Percentiles rank a stretch among this genome's conserved stretches.
Conservation (phyloP, 2,113 vertebrate genomes). For the Salvelinus namaycush region DNA sequence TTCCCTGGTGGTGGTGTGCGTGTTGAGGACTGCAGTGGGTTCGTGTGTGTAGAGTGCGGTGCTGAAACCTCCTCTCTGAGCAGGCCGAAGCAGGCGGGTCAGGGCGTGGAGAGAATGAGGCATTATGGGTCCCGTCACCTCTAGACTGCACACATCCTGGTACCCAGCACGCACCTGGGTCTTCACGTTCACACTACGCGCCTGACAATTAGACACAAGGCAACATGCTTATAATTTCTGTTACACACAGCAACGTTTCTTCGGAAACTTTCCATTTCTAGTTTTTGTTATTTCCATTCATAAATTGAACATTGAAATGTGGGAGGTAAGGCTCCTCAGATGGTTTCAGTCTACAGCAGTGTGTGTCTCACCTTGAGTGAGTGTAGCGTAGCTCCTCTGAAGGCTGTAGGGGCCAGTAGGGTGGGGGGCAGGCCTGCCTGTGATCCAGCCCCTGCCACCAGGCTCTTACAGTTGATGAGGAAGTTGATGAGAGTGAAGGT, state of each 20-base stretch:
- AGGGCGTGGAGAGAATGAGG: constrained; percentile 83
- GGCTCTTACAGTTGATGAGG: constrained; percentile 88
- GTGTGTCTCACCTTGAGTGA: constrained; percentile 81
- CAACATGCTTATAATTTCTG: too few species aligned
- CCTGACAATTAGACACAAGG: constrained; percentile 60
- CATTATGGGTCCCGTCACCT: constrained; percentile 86
- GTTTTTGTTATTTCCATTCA: too few species aligned
- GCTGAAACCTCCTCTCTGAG: constrained; percentile 85
- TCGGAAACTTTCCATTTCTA: too few species aligned
- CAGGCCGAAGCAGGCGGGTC: constrained; percentile 71
- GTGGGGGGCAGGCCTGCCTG: constrained; percentile 94
- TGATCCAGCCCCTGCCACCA: constrained; percentile 84
- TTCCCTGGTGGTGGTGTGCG: background rate
- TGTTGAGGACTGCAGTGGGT: constrained; percentile 84
- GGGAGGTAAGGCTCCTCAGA: background rate
- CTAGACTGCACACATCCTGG: constrained; percentile 86
- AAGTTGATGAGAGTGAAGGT: constrained; percentile 93
- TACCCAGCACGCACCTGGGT: constrained; percentile 71
- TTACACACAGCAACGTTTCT: too few species aligned
- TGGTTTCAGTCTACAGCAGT: background rate
- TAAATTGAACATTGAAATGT: too few species aligned
- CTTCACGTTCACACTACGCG: constrained; percentile 83
- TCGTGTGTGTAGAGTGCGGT: constrained; percentile 78
- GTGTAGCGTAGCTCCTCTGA: constrained; percentile 88
- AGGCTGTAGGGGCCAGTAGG: constrained; percentile 83